These are phyloP conservation scores for Tiliacea citrago DNA, from an alignment of 2,888 invertebrate genomes.

Conservation along the genomic window DNA sequence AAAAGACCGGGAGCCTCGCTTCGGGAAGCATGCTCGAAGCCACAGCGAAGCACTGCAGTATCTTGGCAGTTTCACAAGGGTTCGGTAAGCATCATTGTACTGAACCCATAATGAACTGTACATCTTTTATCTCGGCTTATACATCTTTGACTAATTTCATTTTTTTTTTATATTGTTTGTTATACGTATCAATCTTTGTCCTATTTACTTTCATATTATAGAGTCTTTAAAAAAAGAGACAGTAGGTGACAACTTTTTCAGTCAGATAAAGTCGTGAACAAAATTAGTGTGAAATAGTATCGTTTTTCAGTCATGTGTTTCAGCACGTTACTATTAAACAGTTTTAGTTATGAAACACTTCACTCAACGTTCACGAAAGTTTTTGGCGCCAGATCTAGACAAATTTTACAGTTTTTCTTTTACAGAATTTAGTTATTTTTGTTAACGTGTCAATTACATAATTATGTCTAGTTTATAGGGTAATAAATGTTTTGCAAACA, in stretches of 20 bases:
- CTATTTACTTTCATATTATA: neutral
- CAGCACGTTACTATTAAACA: conserved; percentile 8
- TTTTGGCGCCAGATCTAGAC: conserved; percentile 50
- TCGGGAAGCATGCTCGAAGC: too few relatives aligned
- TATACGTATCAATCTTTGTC: neutral
- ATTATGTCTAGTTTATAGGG: neutral
- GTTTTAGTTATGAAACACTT: conserved; percentile 27
- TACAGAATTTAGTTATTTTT: conserved; percentile 34
- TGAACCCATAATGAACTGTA: too few relatives aligned
- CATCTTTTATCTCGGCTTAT: too few relatives aligned
- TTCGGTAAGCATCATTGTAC: too few relatives aligned
- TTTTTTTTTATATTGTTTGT: too few relatives aligned
- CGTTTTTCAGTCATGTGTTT: conserved; percentile 7
- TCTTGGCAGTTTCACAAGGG: too few relatives aligned
- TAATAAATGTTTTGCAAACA: neutral
- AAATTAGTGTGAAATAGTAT: conserved; percentile 2
- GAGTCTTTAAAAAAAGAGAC: neutral
- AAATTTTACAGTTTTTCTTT: conserved; percentile 10
- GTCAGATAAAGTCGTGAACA: neutral
- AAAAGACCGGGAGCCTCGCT: too few relatives aligned
- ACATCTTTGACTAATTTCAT: too few relatives aligned
- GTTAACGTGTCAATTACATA: conserved; percentile 3
- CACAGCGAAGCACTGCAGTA: too few relatives aligned
- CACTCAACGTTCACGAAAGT: conserved; percentile 34
- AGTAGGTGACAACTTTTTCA: neutral